Conservation (phyloP, 2,113 vertebrate genomes). For the Tautogolabrus adspersus region DNA sequence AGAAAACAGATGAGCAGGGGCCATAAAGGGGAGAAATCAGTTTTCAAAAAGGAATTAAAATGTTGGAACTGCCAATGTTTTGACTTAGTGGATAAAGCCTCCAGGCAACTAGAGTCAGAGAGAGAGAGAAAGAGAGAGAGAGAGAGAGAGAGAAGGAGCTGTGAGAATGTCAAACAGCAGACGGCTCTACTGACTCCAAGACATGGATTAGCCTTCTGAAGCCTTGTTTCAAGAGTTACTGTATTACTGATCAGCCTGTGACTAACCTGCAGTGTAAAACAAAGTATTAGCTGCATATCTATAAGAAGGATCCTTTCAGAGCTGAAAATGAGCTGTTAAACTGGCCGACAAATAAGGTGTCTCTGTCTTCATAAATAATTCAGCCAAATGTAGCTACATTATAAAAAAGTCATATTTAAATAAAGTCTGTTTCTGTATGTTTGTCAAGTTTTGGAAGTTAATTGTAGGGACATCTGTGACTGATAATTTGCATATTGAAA, state of each 20-base stretch:
- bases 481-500: constrained; percentile 31
- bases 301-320: constrained; percentile 41
- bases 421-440: constrained; percentile 8
- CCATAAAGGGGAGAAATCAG: constrained; percentile 50
- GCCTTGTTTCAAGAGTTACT: constrained; percentile 57
- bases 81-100: constrained; percentile 78
- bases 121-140: constrained; percentile 24
- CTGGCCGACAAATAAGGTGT: constrained; percentile 4
- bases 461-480: constrained; percentile 33
- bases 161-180: constrained; percentile 75
- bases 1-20: constrained; percentile 71
- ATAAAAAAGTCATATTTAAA: constrained; percentile 12
- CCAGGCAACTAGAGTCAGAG: constrained; percentile 56
- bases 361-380: constrained; percentile 14
- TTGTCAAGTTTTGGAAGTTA: constrained; percentile 17
- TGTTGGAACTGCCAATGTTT: constrained; percentile 74
- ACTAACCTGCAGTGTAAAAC: constrained; percentile 50
- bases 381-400: constrained; percentile 12
- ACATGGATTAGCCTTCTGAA: constrained; percentile 63
- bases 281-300: constrained; percentile 46
- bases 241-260: constrained; percentile 37
- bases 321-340: constrained; percentile 32
- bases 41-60: constrained; percentile 70
- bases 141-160: constrained; percentile 45
- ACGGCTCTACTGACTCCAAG: constrained; percentile 60